Conservation (phyloP, 2,888 invertebrate species). For the Brachyptera risi region DNA sequence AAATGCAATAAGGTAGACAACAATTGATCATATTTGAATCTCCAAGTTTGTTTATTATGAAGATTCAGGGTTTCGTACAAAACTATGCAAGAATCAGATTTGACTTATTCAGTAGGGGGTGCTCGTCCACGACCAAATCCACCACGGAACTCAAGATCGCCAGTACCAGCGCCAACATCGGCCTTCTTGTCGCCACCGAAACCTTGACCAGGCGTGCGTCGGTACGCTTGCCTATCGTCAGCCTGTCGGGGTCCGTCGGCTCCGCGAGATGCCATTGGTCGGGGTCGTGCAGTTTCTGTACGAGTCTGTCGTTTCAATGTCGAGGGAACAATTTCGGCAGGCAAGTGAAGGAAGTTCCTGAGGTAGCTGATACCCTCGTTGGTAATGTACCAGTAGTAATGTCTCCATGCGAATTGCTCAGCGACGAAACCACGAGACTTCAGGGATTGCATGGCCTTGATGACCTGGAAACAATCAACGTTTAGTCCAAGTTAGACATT, state of each 20-base stretch:
- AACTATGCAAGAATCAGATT: neutral
- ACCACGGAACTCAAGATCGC: slow-evolving; percentile 75
- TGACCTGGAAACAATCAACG: slow-evolving; percentile 20
- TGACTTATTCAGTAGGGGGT: neutral
- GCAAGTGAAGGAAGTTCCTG: slow-evolving; percentile 91
- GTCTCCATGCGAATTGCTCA: slow-evolving; percentile 99
- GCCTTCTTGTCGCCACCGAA: slow-evolving; percentile 88
- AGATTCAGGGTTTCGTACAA: neutral
- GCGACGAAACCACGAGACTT: slow-evolving; percentile 97
- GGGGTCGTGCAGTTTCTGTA: slow-evolving; percentile 78
- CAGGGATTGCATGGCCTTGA: slow-evolving; percentile 59
- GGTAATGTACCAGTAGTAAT: slow-evolving; percentile 98
- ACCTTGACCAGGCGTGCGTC: slow-evolving; percentile 65
- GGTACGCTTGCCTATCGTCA: slow-evolving; percentile 80
- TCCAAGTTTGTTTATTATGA: neutral
- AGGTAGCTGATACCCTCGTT: slow-evolving; percentile 98
- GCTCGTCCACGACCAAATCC: slow-evolving; percentile 13
- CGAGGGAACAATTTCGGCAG: slow-evolving; percentile 97
- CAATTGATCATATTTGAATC: no score
- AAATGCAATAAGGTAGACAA: no score
- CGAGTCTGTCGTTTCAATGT: slow-evolving; percentile 90
- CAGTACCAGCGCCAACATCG: slow-evolving; percentile 94
- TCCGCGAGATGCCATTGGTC: slow-evolving; percentile 63
- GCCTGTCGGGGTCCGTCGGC: slow-evolving; percentile 66
- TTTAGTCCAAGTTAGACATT: no score